Base-by-base conservation (phyloP, 2,113 vertebrate species). In the Pedetes capensis region DNA sequence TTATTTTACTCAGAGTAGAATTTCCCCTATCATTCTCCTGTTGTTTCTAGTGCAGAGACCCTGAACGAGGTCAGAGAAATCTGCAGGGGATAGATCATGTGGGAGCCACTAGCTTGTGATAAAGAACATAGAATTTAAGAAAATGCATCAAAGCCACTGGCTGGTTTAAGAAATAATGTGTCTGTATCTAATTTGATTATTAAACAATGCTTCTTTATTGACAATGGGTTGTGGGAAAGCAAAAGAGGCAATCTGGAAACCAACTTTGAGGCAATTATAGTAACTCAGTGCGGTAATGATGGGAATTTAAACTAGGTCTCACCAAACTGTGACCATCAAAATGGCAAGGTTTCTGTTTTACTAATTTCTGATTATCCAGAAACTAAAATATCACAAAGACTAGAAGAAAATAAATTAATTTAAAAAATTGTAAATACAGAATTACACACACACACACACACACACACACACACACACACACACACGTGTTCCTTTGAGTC, bases 31-130 rank as follows among this genome's bases (percentile, higher is more conserved):
- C 27, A 74, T 34, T 72, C 25, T 80, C 61, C 37, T 92, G 4
- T 76, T 25, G 5, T 86, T 88, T 78, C 37, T 86, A 34, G 17
- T 37, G 11, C 44, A 59, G 69, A 92, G 55, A 68, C 11, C 37
- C 29, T 49, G 64, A 83, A 80, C 63, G 51, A 91, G 34, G 29
- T 78, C 34, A 84, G 8, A 68, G 37, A 53, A 57, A 72, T 90
- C 42, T 72, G 2, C 16, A 57, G 10, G n/a, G 44, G 0, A 1
- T 18, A 34, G 29, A 22, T 59, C 14, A 2, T 5, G 5, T 55
- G 6, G 17, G 5, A 27, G 17, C 20, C 71, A 29, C 27, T 37
- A 79, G 3, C 27, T 0, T 2, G 44, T 5, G 23, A 32, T 8
- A 74, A 66, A 82, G 34, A 79, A 61, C 29, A 83, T 49, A 80